Evolutionary conservation across 1,140 invertebrate genomes (phyloP), one percentile per base, ranked within the genome.

Genomic region (Nasonia giraulti): DNA sequence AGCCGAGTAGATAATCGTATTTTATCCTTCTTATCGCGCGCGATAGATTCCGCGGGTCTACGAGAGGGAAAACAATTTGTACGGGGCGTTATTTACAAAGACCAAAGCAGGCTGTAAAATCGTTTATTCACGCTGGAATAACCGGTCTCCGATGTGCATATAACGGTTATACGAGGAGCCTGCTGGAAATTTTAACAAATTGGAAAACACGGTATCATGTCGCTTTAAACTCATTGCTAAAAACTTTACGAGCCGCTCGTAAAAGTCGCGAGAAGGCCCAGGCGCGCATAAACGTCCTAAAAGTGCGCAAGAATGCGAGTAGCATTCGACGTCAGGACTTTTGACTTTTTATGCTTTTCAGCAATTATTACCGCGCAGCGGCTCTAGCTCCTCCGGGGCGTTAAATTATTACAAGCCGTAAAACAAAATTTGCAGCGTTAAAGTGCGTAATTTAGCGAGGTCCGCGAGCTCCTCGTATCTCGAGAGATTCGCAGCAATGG

Each of bases 161-260:
- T 55, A 31, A 4, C 33, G 17, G 31, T 3, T 73, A 7, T 27
- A 27, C 27, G 27, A 17, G 17, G n/a, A 62, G 6, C 5, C 6
- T 10, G 20, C 2, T 69, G 37, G 78, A 44, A 81, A 81, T 44
- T 81, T 81, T 81, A 81, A 37, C 80, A 73, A 71, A 81, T 81
- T 81, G 80, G 80, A 81, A 73, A 81, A 81, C 80, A 81, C n/a
- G 80, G 40, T 73, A 73, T 71, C 66, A 73, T 69, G 78, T 80
- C 78, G n/a, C 33, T 69, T 80, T 80, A 68, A 80, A 80, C 62
- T 80, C 78, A 81, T 81, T 81, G 40, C 80, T 81, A 73, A 81
- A 81, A 81, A 81, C 68, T 81, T 81, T 81, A 81, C 80, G 80
- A 73, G 27, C 23, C 17, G 80, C 77, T 80, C 66, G 68, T 81